phyloP scores from a whole-genome alignment of 2,113 vertebrate genomes.

The Mormyrus iriodes region DNA sequence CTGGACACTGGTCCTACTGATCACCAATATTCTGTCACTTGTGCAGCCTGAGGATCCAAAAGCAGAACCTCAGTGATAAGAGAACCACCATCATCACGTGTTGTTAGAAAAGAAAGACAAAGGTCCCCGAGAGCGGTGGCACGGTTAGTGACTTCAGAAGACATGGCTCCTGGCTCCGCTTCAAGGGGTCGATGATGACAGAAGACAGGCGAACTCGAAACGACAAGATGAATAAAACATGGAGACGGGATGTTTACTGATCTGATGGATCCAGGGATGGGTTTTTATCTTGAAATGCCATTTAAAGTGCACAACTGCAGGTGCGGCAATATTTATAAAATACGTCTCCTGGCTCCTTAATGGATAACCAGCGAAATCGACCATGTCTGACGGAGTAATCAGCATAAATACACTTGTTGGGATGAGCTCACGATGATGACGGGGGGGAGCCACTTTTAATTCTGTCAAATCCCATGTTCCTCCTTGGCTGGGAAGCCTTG shows the following conservation, averaged over 20 bases:
- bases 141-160: background rate
- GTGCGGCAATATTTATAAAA: background rate
- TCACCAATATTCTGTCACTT: background rate
- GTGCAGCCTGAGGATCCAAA: background rate
- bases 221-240: slow-evolving; percentile 18
- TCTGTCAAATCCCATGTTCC: background rate
- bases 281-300: background rate
- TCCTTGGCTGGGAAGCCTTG: background rate
- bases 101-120: too few relatives aligned
- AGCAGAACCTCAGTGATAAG: background rate
- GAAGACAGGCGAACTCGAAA: background rate
- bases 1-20: background rate
- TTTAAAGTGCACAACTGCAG: background rate
- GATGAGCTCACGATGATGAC: background rate
- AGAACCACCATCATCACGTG: background rate
- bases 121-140: too few relatives aligned
- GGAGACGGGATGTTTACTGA: background rate
- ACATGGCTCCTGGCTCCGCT: background rate
- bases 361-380: background rate
- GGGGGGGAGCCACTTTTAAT: background rate
- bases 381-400: background rate
- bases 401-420: background rate
- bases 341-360: background rate
- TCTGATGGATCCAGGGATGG: background rate
- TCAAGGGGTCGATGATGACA: background rate